Evolutionary conservation across 35 echinoderm and acorn worm genomes (phyloP), one percentile per base, ranked within the genome.

Genomic region (Eucidaris tribuloides): DNA sequence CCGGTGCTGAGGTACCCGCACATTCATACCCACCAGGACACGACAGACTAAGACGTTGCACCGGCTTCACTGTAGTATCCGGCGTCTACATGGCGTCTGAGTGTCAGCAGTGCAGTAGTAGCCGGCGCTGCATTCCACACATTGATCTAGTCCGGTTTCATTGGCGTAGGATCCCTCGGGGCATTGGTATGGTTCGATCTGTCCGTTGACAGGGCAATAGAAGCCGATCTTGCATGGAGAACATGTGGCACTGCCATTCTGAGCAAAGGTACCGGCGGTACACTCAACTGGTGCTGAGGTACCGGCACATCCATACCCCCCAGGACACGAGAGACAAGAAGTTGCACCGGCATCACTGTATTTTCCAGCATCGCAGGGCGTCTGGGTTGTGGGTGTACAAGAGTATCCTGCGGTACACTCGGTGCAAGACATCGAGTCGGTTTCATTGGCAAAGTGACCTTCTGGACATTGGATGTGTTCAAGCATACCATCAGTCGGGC

Each of bases 1-100:
- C 72, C 2, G 81, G 14, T 15, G 65, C 2, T 41, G 22, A 48
- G n/a, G 68, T 80, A 19, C 81, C 85, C 2, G 62, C 31, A 70
- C 94, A 97, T 60, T 80, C 45, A 85, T 87, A 89, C 46, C 94
- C 94, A 60, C 79, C 89, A 49, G 90, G 94, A 55, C 94, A 97
- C 17, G 42, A 60, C 54, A 43, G 60, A 55, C 74, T 36, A 97
- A 3, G 46, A 43, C 19, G 78, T 86, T 2, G 84, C 59, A 20
- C 85, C 81, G 45, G 80, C 76, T 17, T 84, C 79, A 65, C 90
- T 93, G 80, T 93, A 93, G 37, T 76, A 90, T 7, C 90, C 90
- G 14, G 64, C 42, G 38, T 46, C 44, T 19, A 79, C 95, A 98
- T 29, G 82, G 4, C 20, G 45, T 79, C 42, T 93, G 44, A 5